Evolutionary conservation across 2,888 invertebrate genomes (phyloP), one percentile per base, ranked within the genome.

Genomic region (Parnassius glacialis): DNA sequence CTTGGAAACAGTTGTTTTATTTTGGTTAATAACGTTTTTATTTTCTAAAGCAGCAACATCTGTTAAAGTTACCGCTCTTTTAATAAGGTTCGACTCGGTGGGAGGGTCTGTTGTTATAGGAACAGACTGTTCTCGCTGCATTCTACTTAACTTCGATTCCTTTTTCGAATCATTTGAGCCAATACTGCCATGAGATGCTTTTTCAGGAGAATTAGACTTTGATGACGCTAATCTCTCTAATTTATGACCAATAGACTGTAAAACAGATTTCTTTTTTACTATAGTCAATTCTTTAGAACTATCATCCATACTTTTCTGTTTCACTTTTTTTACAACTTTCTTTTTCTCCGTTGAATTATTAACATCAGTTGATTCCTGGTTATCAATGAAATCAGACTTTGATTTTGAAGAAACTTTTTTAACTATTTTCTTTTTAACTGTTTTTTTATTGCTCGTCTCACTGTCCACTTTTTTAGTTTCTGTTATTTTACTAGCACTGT

Each of bases 211-310:
- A 82, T 87, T 80, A 67, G 86, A 80, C 74, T 92, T 92, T 65
- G 87, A 90, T 57, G 93, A 92, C 1, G 93, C 88, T 47, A 95
- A 92, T 78, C 95, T 95, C 81, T 95, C 95, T 74, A 95, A 92
- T 79, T 95, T 95, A 75, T 95, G 96, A 52, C 97, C 96, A 71
- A 96, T 93, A 0, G 94, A 94, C 75, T 95, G 95, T 50, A 96
- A 85, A 69, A 97, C 92, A 1, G 93, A 90, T 80, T 94, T 94
- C 81, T 94, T 94, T 74, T 94, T 94, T 9, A 90, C 76, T 64
- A 79, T 80, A 53, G 71, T 72, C 34, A 73, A 68, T 25, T 80
- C 61, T 78, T 87, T 91, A 45, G 71, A 64, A 48, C 72, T 75
- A 67, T 85, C 85, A 44, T 89, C 85, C 48, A 70, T 52, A 57